Evolutionary conservation across 2,797 vertebrate species (phyloP), one percentile per base, ranked within the genome.

Genomic region (Sebastes minor): DNA sequence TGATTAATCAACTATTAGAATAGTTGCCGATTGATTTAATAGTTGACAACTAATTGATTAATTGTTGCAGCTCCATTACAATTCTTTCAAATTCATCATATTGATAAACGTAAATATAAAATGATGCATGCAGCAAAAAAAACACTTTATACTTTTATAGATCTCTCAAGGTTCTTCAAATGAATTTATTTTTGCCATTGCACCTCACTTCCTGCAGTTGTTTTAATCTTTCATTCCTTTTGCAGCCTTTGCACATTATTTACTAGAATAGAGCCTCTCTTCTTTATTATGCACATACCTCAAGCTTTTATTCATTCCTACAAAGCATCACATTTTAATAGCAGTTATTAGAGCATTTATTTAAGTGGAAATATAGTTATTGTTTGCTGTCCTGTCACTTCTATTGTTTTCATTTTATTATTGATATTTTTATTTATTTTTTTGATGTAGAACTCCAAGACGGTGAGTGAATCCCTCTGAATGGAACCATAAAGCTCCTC

Each of bases 401-500:
- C 82, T 90, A 71, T 90, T 92, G 78, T 95, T 89, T 83, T 81
- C 68, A 76, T 79, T 53, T 25, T 70, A 60, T 88, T 53, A 63
- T 82, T 84, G 46, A 70, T 72, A 72, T 86, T 80, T 83, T 85
- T 88, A 88, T 94, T 90, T 82, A 91, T 86, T 88, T 89, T 91
- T 85, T 90, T 89, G 89, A 73, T 92, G 80, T 96, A 96, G 95
- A 96, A 88, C 95, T 96, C 78, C 95, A 92, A 84, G 92, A 96
- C 76, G 96, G 96, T 96, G 95, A 96, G 95, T 96, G 91, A 93
- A 88, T 93, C 83, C 84, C 87, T 90, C 86, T 90, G 86, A 95
- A 93, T 91, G 89, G 90, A 88, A 64, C 8, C 59, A 81, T 91
- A 86, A 89, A 25, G 82, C 89, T 92, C 81, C 84, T 89, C 89